Percentiles rank a stretch among this genome's conserved stretches.
phyloP scores from a whole-genome alignment of 1,140 invertebrate genomes.

The Conus ventricosus region DNA sequence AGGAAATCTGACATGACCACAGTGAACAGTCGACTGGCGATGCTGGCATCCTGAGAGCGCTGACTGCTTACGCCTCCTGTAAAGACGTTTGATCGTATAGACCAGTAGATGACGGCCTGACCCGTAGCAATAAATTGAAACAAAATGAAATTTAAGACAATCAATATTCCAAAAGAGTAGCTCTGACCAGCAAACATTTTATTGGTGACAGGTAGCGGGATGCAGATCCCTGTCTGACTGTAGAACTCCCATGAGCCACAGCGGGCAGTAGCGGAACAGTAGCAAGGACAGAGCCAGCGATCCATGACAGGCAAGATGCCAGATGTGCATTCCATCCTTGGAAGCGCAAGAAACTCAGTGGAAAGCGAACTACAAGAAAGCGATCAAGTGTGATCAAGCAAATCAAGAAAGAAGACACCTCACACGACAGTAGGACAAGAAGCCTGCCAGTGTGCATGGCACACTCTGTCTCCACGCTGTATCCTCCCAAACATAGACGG shows the following conservation, averaged over 20 bases:
- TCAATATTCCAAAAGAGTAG: not conserved
- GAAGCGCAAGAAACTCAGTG: not conserved
- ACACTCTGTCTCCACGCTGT: not conserved
- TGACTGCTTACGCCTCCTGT: not conserved
- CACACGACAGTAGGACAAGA: not conserved
- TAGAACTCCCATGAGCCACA: not conserved
- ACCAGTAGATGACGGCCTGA: not conserved
- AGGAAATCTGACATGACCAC: not conserved
- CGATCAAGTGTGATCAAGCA: not conserved
- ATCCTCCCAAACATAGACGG: not conserved
- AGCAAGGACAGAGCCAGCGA: not conserved
- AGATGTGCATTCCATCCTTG: not conserved
- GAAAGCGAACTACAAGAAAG: not conserved
- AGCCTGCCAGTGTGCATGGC: not conserved
- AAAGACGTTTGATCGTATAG: not conserved
- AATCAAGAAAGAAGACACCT: not conserved
- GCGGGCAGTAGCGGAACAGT: not conserved
- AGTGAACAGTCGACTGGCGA: not conserved
- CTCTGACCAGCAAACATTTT: not conserved
- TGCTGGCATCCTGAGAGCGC: not conserved
- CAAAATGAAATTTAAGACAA: not conserved
- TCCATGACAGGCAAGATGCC: not conserved
- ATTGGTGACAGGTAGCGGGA: not conserved
- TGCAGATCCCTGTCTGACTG: conserved; percentile 9
- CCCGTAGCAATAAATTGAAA: not conserved